Evolutionary conservation across 1,140 invertebrate species (phyloP), one percentile per base, ranked within the genome.

Genomic region (Hyphantria cunea): DNA sequence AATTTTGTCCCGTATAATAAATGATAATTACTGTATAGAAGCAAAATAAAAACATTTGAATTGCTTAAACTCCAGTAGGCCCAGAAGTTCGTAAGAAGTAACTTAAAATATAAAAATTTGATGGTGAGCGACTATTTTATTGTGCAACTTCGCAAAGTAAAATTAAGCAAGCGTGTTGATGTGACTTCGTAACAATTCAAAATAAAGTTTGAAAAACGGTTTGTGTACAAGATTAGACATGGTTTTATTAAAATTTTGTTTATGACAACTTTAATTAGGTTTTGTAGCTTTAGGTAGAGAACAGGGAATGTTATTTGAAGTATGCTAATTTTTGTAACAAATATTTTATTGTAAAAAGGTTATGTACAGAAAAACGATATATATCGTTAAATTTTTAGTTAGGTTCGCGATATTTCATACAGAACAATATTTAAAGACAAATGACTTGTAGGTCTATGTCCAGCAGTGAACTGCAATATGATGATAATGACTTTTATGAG

Each of bases 101-200:
- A 65, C 63, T 42, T 76, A 70, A 76, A 73, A 66, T 68, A 60
- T 69, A 72, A 69, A 68, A 74, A 74, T 64, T 42, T 72, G 59
- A 65, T 47, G 49, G 66, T 65, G 62, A 54, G 42, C 62, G 65
- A 61, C 61, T 51, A 72, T 34, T 72, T 75, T 69, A 75, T 70
- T 75, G 66, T 72, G 62, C 49, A 72, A 75, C 51, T 72, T 68
- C 31, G 41, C 68, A 75, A 72, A 68, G 62, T 68, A 67, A 69
- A 72, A 72, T 72, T 68, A 72, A 66, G 70, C 65, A 70, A 70
- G 67, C 70, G 67, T 72, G 66, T 72, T 75, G 66, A 75, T 75
- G 64, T 69, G 64, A 72, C 52, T 73, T 71, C 50, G 60, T 62
- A 74, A 74, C 66, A 74, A 68, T 64, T 74, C 66, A 33, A 42